These are phyloP conservation scores for Sabatieria punctata DNA, from an alignment of 2,888 invertebrate species.

Conservation along the genomic window DNA sequence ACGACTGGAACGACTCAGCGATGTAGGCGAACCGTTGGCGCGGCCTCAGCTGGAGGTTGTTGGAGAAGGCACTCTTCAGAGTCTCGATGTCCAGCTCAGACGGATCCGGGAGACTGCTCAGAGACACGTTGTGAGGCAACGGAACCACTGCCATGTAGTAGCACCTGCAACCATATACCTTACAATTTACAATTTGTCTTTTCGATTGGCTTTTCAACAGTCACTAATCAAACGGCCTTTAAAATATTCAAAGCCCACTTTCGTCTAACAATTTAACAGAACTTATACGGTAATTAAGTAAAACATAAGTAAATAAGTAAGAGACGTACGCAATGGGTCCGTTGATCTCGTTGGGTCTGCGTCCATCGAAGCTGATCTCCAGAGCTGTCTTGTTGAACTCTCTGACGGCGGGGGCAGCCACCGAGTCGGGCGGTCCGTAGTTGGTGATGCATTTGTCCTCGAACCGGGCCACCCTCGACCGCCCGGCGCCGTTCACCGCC, in stretches of 20 bases:
- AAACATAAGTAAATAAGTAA: no score
- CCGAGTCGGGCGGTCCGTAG: background rate
- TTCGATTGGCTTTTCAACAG: no score
- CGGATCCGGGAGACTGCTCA: slow-evolving; percentile 18
- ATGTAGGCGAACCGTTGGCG: slow-evolving; percentile 30
- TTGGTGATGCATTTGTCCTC: background rate
- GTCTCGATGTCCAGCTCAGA: slow-evolving; percentile 23
- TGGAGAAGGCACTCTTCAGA: no score
- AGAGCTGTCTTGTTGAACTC: no score
- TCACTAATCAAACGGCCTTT: no score
- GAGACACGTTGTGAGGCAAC: slow-evolving; percentile 20
- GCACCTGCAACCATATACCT: slow-evolving; percentile 23
- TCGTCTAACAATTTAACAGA: no score
- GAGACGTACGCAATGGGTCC: slow-evolving; percentile 2
- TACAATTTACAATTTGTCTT: no score
- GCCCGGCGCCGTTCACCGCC: background rate
- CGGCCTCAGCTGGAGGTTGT: no score
- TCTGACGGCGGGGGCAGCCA: no score
- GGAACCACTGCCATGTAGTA: slow-evolving; percentile 29
- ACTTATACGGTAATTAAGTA: no score
- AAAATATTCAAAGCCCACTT: no score
- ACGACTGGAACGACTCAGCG: slow-evolving; percentile 16
- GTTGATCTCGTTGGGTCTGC: background rate
- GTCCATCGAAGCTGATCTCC: no score
- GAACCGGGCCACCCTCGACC: background rate